Evolutionary conservation across 2,797 vertebrate genomes (phyloP).

Genomic region (Miichthys miiuy): DNA sequence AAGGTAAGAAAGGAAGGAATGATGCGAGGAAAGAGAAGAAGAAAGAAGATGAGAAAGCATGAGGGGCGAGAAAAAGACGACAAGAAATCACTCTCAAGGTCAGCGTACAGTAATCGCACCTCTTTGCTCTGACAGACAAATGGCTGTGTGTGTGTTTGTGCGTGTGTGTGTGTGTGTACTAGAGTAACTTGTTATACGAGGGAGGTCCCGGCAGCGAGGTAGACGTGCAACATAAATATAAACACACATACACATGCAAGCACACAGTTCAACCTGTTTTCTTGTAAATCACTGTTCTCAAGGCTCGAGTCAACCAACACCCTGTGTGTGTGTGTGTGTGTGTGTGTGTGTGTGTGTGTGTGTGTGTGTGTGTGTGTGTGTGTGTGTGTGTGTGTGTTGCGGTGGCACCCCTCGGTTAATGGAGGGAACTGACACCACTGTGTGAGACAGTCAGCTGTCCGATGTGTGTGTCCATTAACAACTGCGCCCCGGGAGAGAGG

Average conservation of each 20-base stretch:
- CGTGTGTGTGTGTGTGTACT: not conserved
- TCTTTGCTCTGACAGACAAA: slow-evolving; percentile 16
- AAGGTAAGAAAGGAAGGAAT: not conserved
- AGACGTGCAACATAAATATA: slow-evolving; percentile 33
- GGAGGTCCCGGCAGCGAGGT: slow-evolving; percentile 36
- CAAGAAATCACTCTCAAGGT: slow-evolving; percentile 29
- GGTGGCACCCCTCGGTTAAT: slow-evolving; percentile 64
- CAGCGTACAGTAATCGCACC: slow-evolving; percentile 20
- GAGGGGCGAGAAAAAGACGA: not conserved
- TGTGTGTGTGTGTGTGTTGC: slow-evolving; percentile 30
- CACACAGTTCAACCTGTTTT: slow-evolving; percentile 15
- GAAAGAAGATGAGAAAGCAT: not conserved
- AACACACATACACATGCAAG: slow-evolving; percentile 24
- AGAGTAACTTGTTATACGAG: slow-evolving; percentile 44
- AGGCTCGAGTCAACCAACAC: slow-evolving; percentile 20
- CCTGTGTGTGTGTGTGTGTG: slow-evolving; percentile 20
- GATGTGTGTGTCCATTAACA: slow-evolving; percentile 41
- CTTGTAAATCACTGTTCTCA: slow-evolving; percentile 52
- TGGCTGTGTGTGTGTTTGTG: not conserved
- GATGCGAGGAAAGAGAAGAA: no score
- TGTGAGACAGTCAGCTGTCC: slow-evolving; percentile 64
- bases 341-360: slow-evolving; percentile 23
- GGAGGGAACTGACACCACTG: slow-evolving; percentile 71
- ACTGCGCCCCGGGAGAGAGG: slow-evolving; percentile 37
- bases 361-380: slow-evolving; percentile 33